Percentiles rank a stretch among this genome's conserved stretches.
Conservation (phyloP, 1,140 invertebrate species). For the Calosoma granatense region DNA sequence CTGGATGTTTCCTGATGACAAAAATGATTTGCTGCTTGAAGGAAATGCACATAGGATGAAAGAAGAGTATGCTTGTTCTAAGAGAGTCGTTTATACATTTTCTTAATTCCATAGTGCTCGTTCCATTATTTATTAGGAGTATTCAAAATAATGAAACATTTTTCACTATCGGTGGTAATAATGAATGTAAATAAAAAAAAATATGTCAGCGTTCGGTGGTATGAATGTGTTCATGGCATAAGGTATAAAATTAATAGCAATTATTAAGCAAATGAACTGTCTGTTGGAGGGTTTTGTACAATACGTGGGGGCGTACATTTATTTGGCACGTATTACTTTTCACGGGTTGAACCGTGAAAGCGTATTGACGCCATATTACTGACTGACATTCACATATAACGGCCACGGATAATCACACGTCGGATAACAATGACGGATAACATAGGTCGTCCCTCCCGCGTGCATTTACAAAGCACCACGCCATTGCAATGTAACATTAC, state of each 20-base stretch:
- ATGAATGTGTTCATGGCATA: slow-evolving; percentile 15
- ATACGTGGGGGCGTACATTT: not conserved
- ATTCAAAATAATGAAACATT: too few species aligned
- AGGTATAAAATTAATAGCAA: slow-evolving; percentile 30
- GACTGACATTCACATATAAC: not conserved
- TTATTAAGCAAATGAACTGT: slow-evolving; percentile 30
- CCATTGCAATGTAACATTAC: not conserved
- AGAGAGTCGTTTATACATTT: too few species aligned
- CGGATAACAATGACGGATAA: not conserved
- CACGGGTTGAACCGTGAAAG: not conserved
- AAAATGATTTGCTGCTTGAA: too few species aligned
- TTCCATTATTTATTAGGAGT: too few species aligned
- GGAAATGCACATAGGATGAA: too few species aligned
- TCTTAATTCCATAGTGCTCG: too few species aligned
- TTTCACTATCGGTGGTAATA: not conserved
- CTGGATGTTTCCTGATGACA: too few species aligned
- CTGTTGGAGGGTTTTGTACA: slow-evolving; percentile 27
- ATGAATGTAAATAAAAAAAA: not conserved
- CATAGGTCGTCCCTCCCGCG: not conserved
- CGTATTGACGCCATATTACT: not conserved
- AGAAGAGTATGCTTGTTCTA: too few species aligned
- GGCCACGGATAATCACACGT: not conserved
- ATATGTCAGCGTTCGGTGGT: not conserved
- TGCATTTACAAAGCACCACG: not conserved
- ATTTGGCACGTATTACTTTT: not conserved